Conservation (phyloP, 1,140 invertebrate genomes). For the Zophobas atratus region DNA sequence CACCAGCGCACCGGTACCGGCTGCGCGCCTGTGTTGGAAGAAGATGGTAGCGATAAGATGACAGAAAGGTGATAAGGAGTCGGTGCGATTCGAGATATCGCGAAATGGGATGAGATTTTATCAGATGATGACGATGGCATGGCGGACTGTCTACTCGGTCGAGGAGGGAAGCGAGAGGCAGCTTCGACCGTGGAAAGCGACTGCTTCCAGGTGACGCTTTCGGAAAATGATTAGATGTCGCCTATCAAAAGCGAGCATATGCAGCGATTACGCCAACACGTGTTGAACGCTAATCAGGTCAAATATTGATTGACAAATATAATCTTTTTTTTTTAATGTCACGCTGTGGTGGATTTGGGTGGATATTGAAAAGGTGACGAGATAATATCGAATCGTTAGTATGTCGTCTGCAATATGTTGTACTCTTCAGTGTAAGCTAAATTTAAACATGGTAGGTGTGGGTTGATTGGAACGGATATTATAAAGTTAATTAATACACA, state of each 20-base stretch:
- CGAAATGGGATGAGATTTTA: constrained; percentile 57
- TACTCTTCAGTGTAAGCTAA: too few species aligned
- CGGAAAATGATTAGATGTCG: constrained; percentile 2
- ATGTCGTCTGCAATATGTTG: neutral
- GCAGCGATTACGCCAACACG: constrained; percentile 29
- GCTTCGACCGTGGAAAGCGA: constrained; percentile 15
- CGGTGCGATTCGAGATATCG: constrained; percentile 55
- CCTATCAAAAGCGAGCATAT: constrained; percentile 4
- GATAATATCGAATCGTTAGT: neutral
- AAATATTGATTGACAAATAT: constrained; percentile 39
- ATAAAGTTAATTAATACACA: too few species aligned
- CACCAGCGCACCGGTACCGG: constrained; percentile 48
- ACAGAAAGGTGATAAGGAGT: constrained; percentile 51
- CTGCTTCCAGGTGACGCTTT: constrained; percentile 28
- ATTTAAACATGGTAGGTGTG: too few species aligned
- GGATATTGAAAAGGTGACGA: neutral
- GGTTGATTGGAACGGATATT: too few species aligned
- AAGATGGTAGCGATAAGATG: constrained; percentile 56
- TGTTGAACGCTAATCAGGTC: constrained; percentile 21
- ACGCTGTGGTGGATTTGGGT: neutral
- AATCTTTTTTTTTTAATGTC: constrained; percentile 19
- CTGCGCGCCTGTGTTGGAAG: constrained; percentile 51
- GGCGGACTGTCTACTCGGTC: constrained; percentile 31
- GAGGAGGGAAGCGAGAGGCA: constrained; percentile 6
- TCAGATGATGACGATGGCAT: constrained; percentile 54